These are phyloP conservation scores for Ashinkailepas kermadecensis DNA, from an alignment of 2,888 invertebrate species.

Conservation along the genomic window DNA sequence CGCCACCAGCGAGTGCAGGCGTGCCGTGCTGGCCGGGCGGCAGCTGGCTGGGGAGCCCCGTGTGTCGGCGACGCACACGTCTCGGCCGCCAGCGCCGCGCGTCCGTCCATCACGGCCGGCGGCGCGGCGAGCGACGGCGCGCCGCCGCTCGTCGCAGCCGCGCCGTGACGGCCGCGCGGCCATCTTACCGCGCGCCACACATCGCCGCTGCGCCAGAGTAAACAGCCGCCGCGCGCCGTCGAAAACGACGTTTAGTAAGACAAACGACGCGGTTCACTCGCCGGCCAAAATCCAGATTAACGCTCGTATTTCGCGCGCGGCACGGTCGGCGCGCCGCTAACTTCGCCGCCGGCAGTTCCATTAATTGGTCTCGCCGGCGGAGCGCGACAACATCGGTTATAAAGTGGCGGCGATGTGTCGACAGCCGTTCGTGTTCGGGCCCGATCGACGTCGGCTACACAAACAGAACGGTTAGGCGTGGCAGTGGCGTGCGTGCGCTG, in stretches of 20 bases:
- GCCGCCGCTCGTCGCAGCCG: no score
- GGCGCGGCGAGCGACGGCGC: no score
- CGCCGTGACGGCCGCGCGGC: neutral
- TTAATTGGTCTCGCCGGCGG: neutral
- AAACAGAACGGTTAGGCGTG: neutral
- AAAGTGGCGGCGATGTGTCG: neutral
- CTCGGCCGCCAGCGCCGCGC: no score
- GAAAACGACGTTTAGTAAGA: slow-evolving; percentile 11
- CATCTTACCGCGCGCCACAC: neutral
- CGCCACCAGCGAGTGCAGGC: no score
- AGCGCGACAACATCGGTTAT: neutral
- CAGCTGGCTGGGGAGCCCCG: no score
- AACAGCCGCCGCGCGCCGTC: neutral
- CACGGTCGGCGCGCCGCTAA: neutral
- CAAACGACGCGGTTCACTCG: neutral
- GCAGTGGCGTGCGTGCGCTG: no score
- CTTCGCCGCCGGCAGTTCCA: neutral
- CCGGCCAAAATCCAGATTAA: neutral
- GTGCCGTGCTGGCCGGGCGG: no score
- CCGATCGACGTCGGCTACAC: neutral
- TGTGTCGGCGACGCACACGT: no score
- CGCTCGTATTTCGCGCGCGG: slow-evolving; percentile 14
- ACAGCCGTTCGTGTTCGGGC: neutral
- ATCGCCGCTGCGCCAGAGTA: neutral
- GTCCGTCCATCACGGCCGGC: no score